Conservation (phyloP, 2,113 vertebrate species). For the Notarius quadriscutis region DNA sequence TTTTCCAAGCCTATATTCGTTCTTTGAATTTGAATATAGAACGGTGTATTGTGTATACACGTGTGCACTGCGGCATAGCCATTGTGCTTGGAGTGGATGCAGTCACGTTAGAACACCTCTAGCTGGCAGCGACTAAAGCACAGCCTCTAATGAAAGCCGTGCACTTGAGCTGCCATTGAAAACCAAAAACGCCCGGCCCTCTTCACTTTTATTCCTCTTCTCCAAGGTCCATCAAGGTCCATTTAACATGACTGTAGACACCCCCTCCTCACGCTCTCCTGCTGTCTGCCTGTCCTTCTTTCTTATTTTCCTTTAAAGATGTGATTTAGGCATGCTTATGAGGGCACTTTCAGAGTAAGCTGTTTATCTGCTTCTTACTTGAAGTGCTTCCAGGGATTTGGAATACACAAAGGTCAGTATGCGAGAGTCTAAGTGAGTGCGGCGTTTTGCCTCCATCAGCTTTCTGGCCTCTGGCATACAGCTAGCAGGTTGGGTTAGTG, state of each 20-base stretch:
- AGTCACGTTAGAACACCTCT: slow-evolving; percentile 56
- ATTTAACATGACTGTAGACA: slow-evolving; percentile 44
- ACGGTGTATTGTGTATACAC: slow-evolving; percentile 14
- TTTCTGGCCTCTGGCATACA: slow-evolving; percentile 17
- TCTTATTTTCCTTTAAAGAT: slow-evolving; percentile 62
- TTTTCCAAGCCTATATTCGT: not conserved
- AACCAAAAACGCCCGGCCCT: slow-evolving; percentile 52
- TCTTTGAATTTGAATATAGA: slow-evolving; percentile 14
- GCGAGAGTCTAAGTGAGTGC: slow-evolving; percentile 37
- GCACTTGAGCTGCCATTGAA: slow-evolving; percentile 52
- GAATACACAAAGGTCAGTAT: slow-evolving; percentile 66
- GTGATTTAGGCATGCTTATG: slow-evolving; percentile 64
- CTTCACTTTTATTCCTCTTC: slow-evolving; percentile 45
- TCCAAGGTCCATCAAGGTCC: slow-evolving; percentile 57
- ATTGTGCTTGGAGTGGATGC: slow-evolving; percentile 56
- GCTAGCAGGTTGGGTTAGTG: slow-evolving; percentile 13
- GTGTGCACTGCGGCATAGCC: slow-evolving; percentile 23
- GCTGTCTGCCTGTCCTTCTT: slow-evolving; percentile 12
- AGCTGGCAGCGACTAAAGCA: slow-evolving; percentile 64
- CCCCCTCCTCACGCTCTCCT: slow-evolving; percentile 4
- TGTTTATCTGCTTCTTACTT: slow-evolving; percentile 68
- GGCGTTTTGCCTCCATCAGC: not conserved
- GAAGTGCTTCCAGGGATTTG: slow-evolving; percentile 67
- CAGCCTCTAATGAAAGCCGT: slow-evolving; percentile 49
- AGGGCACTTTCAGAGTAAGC: slow-evolving; percentile 66